Conservation (phyloP, 2,113 vertebrate species). For the Anhinga rufa region DNA sequence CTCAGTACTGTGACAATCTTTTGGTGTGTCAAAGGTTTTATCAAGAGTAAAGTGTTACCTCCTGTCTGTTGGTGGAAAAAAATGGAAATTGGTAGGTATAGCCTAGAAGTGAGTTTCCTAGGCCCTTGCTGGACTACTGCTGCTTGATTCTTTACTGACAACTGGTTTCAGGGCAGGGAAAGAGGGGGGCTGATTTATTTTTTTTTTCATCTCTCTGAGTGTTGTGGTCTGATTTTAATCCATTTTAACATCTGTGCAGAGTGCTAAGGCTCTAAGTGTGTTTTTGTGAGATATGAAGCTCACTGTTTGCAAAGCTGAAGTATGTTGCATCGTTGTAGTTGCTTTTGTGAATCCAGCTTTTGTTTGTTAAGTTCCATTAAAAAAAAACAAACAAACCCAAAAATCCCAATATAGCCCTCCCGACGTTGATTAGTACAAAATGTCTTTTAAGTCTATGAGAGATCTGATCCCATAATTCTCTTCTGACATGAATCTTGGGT, state of each 20-base stretch:
- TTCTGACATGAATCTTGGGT: not conserved
- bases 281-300: not conserved
- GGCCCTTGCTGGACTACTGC: not conserved
- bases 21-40: too few species aligned
- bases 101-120: not conserved
- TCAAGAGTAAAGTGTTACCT: not conserved
- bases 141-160: not conserved
- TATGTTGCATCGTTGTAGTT: not conserved
- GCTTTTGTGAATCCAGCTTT: not conserved
- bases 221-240: not conserved
- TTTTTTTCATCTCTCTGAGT: not conserved
- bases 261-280: not conserved
- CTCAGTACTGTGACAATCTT: not conserved
- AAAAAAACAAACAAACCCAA: not conserved
- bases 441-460: not conserved
- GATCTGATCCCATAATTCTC: not conserved
- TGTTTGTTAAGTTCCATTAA: not conserved
- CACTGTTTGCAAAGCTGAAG: not conserved
- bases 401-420: not conserved
- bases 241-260: not conserved
- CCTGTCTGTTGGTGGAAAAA: not conserved
- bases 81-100: not conserved
- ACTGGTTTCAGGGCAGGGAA: not conserved
- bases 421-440: not conserved
- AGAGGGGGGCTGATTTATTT: too few species aligned